phyloP scores from a whole-genome alignment of 1,140 invertebrate species.

The Brachionus sp. region DNA sequence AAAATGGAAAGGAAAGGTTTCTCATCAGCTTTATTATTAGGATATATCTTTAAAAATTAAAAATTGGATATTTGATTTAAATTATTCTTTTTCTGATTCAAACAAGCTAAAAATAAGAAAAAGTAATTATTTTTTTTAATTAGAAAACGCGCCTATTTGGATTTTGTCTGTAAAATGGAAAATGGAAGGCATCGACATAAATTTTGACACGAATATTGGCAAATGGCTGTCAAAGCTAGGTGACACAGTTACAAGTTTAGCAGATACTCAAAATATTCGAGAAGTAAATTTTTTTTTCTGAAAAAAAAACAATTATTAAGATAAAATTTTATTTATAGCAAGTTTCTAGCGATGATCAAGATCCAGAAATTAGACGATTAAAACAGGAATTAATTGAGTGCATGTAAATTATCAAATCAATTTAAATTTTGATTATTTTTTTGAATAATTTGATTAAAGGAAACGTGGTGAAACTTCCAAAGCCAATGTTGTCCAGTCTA shows the following conservation, averaged over 20 bases:
- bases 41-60: too few relatives aligned
- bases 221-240: conserved; percentile 87
- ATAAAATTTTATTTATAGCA: conserved; percentile 65
- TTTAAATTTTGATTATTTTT: not conserved
- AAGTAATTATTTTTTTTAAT: conserved; percentile 8
- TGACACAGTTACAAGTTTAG: conserved; percentile 88
- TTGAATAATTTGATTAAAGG: not conserved
- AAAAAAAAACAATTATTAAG: conserved; percentile 54
- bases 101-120: too few relatives aligned
- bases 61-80: too few relatives aligned
- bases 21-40: too few relatives aligned
- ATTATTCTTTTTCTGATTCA: too few relatives aligned
- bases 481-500: conserved; percentile 6
- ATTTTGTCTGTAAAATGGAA: conserved; percentile 94
- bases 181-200: conserved; percentile 97
- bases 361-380: conserved; percentile 47
- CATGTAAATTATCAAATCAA: not conserved
- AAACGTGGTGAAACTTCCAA: not conserved
- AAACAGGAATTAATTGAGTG: conserved; percentile 29
- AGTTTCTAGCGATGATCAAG: conserved; percentile 49
- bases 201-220: conserved; percentile 89
- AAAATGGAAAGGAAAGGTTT: too few relatives aligned
- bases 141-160: conserved; percentile 89
- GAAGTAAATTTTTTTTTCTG: not conserved
- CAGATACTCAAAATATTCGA: conserved; percentile 53